Conservation (phyloP, 2,797 vertebrate genomes). For the Morus bassanus region DNA sequence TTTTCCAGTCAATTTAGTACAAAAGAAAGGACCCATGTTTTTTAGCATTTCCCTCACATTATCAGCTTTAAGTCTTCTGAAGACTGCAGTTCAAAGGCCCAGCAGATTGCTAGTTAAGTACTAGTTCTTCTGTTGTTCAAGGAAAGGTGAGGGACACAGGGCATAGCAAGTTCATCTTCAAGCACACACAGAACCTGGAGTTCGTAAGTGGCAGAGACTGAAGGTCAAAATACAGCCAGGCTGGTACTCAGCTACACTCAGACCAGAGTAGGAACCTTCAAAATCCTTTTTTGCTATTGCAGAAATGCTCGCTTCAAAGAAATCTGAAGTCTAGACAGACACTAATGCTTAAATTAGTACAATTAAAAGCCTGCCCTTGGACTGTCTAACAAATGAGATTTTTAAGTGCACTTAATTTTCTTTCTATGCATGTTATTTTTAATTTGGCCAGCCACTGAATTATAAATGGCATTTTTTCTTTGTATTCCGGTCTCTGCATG, state of each 20-base stretch:
- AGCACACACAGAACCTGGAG: not conserved
- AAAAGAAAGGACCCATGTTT: not conserved
- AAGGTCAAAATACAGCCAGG: not conserved
- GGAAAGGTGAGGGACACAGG: conserved; percentile 26
- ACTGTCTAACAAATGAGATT: not conserved
- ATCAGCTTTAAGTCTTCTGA: conserved; percentile 20
- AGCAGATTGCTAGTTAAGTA: not conserved
- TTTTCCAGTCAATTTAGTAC: conserved; percentile 23
- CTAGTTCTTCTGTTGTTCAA: not conserved
- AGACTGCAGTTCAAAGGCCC: conserved; percentile 7
- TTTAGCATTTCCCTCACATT: not conserved
- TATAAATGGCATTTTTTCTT: conserved; percentile 9
- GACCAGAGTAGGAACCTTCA: not conserved
- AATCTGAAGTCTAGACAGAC: not conserved
- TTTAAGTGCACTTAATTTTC: not conserved
- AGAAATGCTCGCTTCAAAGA: conserved; percentile 23
- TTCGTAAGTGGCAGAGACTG: not conserved
- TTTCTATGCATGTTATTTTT: not conserved
- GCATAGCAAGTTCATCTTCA: conserved; percentile 55
- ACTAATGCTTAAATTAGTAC: not conserved
- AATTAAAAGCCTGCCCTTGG: not conserved
- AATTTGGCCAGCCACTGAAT: not conserved
- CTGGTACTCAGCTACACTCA: not conserved
- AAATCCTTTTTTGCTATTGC: not conserved
- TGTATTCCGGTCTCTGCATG: not conserved